phyloP scores from a whole-genome alignment of 2,888 invertebrate species.

The Trissoscelio sp. region DNA sequence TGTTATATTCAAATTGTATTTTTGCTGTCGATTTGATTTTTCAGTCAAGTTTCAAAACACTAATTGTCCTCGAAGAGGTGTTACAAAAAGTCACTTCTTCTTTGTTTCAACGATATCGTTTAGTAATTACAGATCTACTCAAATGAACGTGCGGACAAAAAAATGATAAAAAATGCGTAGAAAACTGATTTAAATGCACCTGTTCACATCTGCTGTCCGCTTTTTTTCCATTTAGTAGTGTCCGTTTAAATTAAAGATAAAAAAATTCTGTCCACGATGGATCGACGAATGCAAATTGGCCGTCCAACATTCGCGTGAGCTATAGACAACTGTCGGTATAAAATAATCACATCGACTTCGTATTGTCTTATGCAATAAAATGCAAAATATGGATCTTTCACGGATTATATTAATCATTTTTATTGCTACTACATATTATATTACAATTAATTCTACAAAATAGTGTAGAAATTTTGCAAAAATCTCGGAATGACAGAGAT shows the following conservation, averaged over 20 bases:
- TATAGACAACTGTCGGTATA: slow-evolving; percentile 39
- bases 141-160: no score
- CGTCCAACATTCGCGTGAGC: slow-evolving; percentile 6
- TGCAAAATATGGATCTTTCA: slow-evolving; percentile 33
- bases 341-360: slow-evolving; percentile 35
- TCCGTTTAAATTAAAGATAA: slow-evolving; percentile 47
- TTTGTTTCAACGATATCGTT: slow-evolving; percentile 21
- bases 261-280: slow-evolving; percentile 44
- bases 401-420: no score
- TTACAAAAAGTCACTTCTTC: slow-evolving; percentile 19
- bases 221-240: slow-evolving; percentile 43
- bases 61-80: slow-evolving; percentile 11
- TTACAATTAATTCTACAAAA: no score
- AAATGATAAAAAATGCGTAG: no score
- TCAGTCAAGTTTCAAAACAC: not conserved
- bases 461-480: no score
- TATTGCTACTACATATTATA: no score
- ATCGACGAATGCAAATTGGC: slow-evolving; percentile 55
- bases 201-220: slow-evolving; percentile 47
- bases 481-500: no score
- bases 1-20: slow-evolving; percentile 1
- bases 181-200: slow-evolving; percentile 60
- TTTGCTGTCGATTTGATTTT: not conserved
- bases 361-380: slow-evolving; percentile 38
- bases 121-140: slow-evolving; percentile 14